phyloP scores from a whole-genome alignment of 2,888 invertebrate species.

The Pollenia labialis region DNA sequence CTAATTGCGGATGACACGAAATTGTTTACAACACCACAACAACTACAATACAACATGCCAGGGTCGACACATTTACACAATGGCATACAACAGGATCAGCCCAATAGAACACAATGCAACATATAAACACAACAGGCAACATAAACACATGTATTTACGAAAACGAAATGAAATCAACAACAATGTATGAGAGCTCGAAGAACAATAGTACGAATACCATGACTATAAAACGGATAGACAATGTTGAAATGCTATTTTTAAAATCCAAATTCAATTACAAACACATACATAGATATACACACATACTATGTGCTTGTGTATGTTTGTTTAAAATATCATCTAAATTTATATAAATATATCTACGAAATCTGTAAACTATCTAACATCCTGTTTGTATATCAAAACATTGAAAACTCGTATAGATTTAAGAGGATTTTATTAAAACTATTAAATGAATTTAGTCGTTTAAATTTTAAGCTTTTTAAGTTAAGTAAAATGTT shows the following conservation, averaged over 20 bases:
- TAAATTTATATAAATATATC: neutral
- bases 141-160: slow-evolving; percentile 56
- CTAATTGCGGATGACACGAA: slow-evolving; percentile 83
- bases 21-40: slow-evolving; percentile 76
- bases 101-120: slow-evolving; percentile 7
- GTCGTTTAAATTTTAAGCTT: neutral
- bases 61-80: slow-evolving; percentile 45
- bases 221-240: slow-evolving; percentile 45
- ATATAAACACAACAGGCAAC: slow-evolving; percentile 45
- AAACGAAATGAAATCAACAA: slow-evolving; percentile 38
- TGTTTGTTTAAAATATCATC: neutral
- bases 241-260: slow-evolving; percentile 67
- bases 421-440: slow-evolving; percentile 35
- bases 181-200: slow-evolving; percentile 2
- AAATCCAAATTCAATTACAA: slow-evolving; percentile 57
- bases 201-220: slow-evolving; percentile 6
- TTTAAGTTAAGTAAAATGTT: neutral
- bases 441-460: slow-evolving; percentile 28
- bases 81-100: slow-evolving; percentile 20
- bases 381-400: slow-evolving; percentile 35
- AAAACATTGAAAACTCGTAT: slow-evolving; percentile 20
- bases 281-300: neutral
- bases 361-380: slow-evolving; percentile 1
- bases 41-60: slow-evolving; percentile 72
- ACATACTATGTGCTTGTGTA: neutral